Evolutionary conservation across 2,113 vertebrate species (phyloP), one percentile per base, ranked within the genome.

Genomic region (Pollimyrus isidori): DNA sequence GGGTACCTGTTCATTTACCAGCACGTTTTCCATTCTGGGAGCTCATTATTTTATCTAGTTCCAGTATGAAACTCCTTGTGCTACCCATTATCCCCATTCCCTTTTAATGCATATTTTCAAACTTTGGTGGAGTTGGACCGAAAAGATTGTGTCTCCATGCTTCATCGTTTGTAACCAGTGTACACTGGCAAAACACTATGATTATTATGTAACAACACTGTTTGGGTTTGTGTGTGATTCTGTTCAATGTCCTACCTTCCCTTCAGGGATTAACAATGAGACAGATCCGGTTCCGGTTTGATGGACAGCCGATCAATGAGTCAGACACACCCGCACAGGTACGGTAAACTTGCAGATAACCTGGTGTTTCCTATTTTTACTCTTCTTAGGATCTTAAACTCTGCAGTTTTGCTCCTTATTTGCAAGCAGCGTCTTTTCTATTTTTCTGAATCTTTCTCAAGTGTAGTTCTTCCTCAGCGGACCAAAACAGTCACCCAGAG

Each of bases 271-370:
- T 99, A 95, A 96, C 98, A 88, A 98, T 99, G 96, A 98, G 97
- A 94, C 98, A 99, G 96, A 99, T 99, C 95, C 96, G 98, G 93
- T 99, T 99, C 96, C 97, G 98, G 94, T 99, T 99, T 93, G 98
- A 99, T 91, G 98, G 98, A 87, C 98, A 99, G 93, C 98, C 98
- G 92, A 99, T 99, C 94, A 99, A 99, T 94, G 98, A 99, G 95
- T 97, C 97, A 92, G 98, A 99, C 92, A 99, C 98, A 92, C 98
- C 98, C 92, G 97, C 98, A 94, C 98, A 99, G 97, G 98, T 99
- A 97, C 2, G 46, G 58, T 58, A 50, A 35, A 10, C 56, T 35
- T 69, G 26, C 7, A 15, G 46, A 23, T 49, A 26, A 48, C 48
- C 45, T 13, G 42, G 45, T n/a, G 3, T 21, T 46, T 84, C 45